Evolutionary conservation across 2,888 invertebrate genomes (phyloP), one percentile per base, ranked within the genome.

Genomic region (Magallana nippona): DNA sequence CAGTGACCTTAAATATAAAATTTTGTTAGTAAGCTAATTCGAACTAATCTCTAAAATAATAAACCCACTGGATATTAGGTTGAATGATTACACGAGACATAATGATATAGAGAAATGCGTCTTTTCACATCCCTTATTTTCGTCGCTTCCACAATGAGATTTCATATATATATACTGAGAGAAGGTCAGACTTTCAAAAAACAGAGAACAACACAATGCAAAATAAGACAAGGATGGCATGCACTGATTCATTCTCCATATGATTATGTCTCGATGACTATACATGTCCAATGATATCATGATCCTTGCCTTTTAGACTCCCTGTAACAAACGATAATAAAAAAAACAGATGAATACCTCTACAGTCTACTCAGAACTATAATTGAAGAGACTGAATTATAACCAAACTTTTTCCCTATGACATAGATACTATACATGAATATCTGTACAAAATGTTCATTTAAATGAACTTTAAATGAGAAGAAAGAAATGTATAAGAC

Each of bases 201-300:
- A 32, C 10, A 71, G 27, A 71, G 44, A 44, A 44, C 44, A 44
- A 27, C 71, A 71, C 32, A 71, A 71, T 71, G 71, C 71, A 71
- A 44, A 13, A 8, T 22, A 32, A 22, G 71, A 71, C 71, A 71
- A 32, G 10, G 15, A 27, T 27, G 22, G 19, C 71, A 71, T 71
- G 71, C 71, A 71, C 71, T 71, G 71, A 71, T 71, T 32, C 71
- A 71, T 71, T 32, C 71, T 71, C 71, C 71, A 27, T 71, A 71
- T 27, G 71, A 71, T 27, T 71, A 71, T 71, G 71, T 71, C 71
- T 71, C 71, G 27, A 71, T 71, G 71, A 22, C 15, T 71, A 71
- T 44, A 44, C 27, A 71, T 71, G 71, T 44, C 44, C 0, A 71
- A 27, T 71, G 71, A 71, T 71, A 71, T 32, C 5, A 71, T 71